Evolutionary conservation across 2,797 vertebrate species (phyloP).

Genomic region (Sparus aurata): DNA sequence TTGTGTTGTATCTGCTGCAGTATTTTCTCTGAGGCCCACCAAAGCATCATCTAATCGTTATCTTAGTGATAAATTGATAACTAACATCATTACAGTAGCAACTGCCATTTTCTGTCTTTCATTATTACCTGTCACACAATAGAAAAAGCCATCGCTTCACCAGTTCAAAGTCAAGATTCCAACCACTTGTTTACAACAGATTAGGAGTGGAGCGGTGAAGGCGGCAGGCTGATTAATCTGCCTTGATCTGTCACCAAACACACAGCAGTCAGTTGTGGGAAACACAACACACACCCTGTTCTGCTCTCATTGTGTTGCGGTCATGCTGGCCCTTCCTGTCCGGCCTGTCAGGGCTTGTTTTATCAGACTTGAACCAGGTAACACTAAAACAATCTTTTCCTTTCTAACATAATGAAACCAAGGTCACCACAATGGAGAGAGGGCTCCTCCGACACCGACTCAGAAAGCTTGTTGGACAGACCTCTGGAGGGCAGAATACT

Average conservation of each 20-base stretch:
- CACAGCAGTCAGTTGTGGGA: slow-evolving; percentile 7
- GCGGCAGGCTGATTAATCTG: neutral
- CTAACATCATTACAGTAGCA: neutral
- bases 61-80: neutral
- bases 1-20: neutral
- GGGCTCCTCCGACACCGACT: neutral
- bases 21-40: neutral
- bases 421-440: neutral
- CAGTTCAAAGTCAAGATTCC: neutral
- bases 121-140: neutral
- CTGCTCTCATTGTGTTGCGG: slow-evolving; percentile 27
- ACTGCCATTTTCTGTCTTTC: neutral
- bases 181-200: slow-evolving; percentile 5
- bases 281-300: slow-evolving; percentile 36
- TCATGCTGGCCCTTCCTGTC: slow-evolving; percentile 44
- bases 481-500: neutral
- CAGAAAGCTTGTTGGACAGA: neutral
- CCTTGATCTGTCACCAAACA: neutral
- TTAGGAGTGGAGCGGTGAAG: neutral
- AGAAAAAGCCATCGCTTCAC: neutral
- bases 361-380: neutral
- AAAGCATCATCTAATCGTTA: neutral
- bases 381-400: neutral
- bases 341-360: slow-evolving; percentile 37
- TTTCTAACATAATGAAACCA: neutral